phyloP scores from a whole-genome alignment of 2,888 invertebrate species.

The Ichneumoninae sp. region DNA sequence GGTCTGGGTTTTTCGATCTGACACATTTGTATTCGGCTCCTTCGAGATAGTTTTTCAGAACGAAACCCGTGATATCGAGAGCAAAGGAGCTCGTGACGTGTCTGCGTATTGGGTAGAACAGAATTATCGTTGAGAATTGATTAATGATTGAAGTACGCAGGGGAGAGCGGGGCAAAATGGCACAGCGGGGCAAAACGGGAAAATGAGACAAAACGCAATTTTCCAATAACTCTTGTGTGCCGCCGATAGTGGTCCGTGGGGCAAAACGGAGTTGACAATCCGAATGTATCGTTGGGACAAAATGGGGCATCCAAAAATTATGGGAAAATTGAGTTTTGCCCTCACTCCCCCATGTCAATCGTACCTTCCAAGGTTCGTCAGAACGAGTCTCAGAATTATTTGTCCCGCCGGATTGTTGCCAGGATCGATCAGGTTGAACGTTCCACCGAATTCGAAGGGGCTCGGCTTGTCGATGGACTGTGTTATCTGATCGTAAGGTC shows the following conservation, averaged over 20 bases:
- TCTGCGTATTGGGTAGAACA: not conserved
- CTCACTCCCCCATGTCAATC: too few species aligned
- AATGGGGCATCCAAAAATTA: too few species aligned
- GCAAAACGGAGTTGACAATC: too few species aligned
- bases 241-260: too few species aligned
- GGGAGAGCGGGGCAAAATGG: too few species aligned
- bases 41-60: conserved; percentile 63
- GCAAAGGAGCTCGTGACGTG: conserved; percentile 59
- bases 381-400: conserved; percentile 60
- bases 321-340: too few species aligned
- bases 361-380: conserved; percentile 70
- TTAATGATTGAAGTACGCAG: not conserved
- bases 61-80: conserved; percentile 62
- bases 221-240: too few species aligned
- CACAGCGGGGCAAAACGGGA: too few species aligned
- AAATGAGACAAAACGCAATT: too few species aligned
- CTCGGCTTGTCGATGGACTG: conserved; percentile 20
- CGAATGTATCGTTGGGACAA: too few species aligned
- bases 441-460: conserved; percentile 68
- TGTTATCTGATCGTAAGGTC: conserved; percentile 48
- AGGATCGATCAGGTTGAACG: conserved; percentile 69
- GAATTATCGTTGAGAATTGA: not conserved
- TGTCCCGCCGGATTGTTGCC: conserved; percentile 70
- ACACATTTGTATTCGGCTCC: conserved; percentile 64
- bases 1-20: not conserved